Percentiles rank a stretch among this genome's conserved stretches.
phyloP scores from a whole-genome alignment of 35 echinoderm and acorn worm species.

The Apostichopus japonicus region DNA sequence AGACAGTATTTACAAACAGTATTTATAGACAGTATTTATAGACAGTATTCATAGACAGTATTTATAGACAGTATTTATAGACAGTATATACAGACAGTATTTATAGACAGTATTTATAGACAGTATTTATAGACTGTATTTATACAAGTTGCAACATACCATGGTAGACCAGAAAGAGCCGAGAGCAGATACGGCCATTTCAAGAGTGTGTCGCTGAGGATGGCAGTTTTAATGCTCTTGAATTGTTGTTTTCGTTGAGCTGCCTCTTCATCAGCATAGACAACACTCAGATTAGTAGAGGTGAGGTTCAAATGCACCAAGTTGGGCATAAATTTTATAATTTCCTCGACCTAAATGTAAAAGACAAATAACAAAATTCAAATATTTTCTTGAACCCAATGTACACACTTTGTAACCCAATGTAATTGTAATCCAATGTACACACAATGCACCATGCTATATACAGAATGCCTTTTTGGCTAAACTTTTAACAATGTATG shows the following conservation, averaged over 20 bases:
- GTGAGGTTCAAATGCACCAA: slow-evolving; percentile 2
- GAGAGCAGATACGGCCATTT: background rate
- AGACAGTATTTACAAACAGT: too few species aligned
- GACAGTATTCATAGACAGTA: too few species aligned
- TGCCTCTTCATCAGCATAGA: background rate
- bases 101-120: too few species aligned
- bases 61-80: too few species aligned
- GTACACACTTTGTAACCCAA: too few species aligned
- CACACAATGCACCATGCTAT: too few species aligned
- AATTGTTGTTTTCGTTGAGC: background rate
- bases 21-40: too few species aligned
- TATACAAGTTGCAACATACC: background rate
- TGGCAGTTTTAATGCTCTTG: background rate
- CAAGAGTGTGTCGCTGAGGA: background rate
- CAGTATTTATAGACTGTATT: too few species aligned
- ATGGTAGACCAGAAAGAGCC: background rate
- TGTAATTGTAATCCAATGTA: too few species aligned
- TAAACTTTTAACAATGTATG: too few species aligned
- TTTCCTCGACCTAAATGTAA: background rate
- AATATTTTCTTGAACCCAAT: background rate
- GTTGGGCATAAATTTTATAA: slow-evolving; percentile 25
- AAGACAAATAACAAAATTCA: background rate
- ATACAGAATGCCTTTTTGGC: too few species aligned
- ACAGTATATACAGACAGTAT: too few species aligned
- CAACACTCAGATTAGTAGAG: background rate